phyloP scores from a whole-genome alignment of 2,113 vertebrate species.

The Scalopus aquaticus region DNA sequence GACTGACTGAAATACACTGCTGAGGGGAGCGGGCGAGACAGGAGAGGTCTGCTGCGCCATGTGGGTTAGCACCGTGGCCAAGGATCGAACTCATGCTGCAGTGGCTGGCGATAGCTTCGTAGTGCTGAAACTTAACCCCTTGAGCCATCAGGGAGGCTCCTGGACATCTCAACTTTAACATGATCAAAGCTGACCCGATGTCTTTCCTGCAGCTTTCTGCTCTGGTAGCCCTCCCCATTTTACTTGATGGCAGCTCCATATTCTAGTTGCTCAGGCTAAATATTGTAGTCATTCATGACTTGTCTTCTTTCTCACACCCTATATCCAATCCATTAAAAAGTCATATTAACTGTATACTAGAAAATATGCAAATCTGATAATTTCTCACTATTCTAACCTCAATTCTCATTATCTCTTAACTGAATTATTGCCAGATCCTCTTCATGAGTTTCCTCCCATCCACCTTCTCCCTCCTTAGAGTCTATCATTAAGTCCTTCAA shows the following conservation, averaged over 20 bases:
- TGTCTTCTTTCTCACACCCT: neutral
- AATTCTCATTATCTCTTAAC: neutral
- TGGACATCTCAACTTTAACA: too few relatives aligned
- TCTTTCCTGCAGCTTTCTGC: neutral
- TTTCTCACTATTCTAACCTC: neutral
- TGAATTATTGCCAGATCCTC: neutral
- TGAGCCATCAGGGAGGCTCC: too few relatives aligned
- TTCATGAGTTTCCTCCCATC: neutral
- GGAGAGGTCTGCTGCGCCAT: too few relatives aligned
- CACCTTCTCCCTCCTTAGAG: neutral
- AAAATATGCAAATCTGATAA: neutral
- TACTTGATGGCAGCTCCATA: neutral
- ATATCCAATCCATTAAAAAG: neutral
- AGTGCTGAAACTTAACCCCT: too few relatives aligned
- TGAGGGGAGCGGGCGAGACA: too few relatives aligned
- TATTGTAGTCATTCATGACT: neutral
- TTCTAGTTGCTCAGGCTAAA: neutral
- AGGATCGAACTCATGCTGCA: too few relatives aligned
- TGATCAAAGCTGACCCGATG: neutral
- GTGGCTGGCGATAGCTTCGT: too few relatives aligned
- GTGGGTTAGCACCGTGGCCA: too few relatives aligned
- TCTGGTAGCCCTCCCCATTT: neutral
- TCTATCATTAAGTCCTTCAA: neutral
- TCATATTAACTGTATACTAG: neutral
- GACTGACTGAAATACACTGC: too few relatives aligned